These are phyloP conservation scores for Mesaphorura yosii DNA, from an alignment of 1,140 invertebrate species.

Conservation along the genomic window DNA sequence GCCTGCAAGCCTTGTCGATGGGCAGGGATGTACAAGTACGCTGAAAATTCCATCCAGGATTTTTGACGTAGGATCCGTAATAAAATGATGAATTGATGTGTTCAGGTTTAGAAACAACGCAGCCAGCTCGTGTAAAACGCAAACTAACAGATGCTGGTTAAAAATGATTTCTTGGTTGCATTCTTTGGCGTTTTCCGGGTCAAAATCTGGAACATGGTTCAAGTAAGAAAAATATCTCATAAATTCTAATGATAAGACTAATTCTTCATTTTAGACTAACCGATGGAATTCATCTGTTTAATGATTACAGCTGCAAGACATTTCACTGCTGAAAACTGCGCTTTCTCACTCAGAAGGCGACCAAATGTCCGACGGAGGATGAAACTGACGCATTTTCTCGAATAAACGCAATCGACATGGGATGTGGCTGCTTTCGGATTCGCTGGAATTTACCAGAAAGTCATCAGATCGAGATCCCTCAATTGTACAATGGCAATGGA, in stretches of 20 bases:
- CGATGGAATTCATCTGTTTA: slow-evolving; percentile 88
- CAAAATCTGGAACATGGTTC: slow-evolving; percentile 54
- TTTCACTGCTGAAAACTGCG: slow-evolving; percentile 87
- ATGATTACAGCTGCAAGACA: slow-evolving; percentile 83
- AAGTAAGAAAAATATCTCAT: not conserved
- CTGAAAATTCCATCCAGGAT: slow-evolving; percentile 55
- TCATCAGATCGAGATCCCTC: no score
- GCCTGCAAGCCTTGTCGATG: slow-evolving; percentile 77
- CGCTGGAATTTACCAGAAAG: no score
- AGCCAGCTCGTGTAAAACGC: slow-evolving; percentile 85
- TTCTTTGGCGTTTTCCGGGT: slow-evolving; percentile 71
- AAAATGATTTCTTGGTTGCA: slow-evolving; percentile 80
- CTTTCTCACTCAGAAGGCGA: slow-evolving; percentile 88
- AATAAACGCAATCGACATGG: slow-evolving; percentile 95
- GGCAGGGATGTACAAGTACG: slow-evolving; percentile 83
- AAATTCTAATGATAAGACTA: no score
- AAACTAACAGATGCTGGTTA: slow-evolving; percentile 86
- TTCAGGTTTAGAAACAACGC: slow-evolving; percentile 72
- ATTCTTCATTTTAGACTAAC: slow-evolving; percentile 36
- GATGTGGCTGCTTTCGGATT: slow-evolving; percentile 86
- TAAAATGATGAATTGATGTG: slow-evolving; percentile 76
- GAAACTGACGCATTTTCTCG: slow-evolving; percentile 92
- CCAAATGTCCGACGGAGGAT: slow-evolving; percentile 84
- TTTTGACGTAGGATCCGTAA: slow-evolving; percentile 56
- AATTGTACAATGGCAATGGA: no score